Conservation (phyloP, 2,888 invertebrate genomes). For the Drosophila histrio region DNA sequence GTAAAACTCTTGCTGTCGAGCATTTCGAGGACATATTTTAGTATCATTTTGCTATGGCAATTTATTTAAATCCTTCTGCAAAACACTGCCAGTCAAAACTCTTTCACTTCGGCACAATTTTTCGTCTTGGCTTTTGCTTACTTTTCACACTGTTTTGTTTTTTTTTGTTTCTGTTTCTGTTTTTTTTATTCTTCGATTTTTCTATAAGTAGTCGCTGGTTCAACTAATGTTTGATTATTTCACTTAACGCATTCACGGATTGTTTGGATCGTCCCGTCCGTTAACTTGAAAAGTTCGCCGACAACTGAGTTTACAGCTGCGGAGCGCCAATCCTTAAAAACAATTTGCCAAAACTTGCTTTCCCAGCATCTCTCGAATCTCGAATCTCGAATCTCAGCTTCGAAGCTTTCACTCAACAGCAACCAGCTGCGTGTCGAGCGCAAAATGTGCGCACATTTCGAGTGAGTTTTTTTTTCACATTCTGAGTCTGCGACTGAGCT, state of each 20-base stretch:
- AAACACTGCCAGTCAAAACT: conserved; percentile 11
- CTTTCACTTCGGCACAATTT: conserved; percentile 55
- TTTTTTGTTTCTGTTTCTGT: background rate
- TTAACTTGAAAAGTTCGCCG: conserved; percentile 68
- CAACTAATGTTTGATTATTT: conserved; percentile 20
- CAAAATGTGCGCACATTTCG: conserved; percentile 32
- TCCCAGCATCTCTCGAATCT: conserved; percentile 62
- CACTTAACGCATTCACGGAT: conserved; percentile 25
- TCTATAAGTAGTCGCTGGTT: conserved; percentile 40
- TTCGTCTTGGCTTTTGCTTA: conserved; percentile 35
- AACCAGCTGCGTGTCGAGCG: conserved; percentile 36
- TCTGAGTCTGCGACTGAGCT: conserved; percentile 3
- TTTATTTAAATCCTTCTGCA: conserved; percentile 31
- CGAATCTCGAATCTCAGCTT: background rate
- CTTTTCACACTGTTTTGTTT: conserved; percentile 48
- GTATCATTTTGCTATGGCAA: conserved; percentile 26
- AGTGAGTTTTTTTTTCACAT: conserved; percentile 33
- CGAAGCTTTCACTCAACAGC: conserved; percentile 44
- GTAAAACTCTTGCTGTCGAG: conserved; percentile 5
- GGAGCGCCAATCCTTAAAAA: conserved; percentile 74
- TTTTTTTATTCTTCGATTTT: conserved; percentile 10
- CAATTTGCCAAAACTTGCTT: conserved; percentile 38
- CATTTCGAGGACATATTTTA: conserved; percentile 53
- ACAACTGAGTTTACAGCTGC: conserved; percentile 65
- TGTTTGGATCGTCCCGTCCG: conserved; percentile 52